Evolutionary conservation across 2,797 vertebrate genomes (phyloP).

Genomic region (Mormyrus proboscirostris): DNA sequence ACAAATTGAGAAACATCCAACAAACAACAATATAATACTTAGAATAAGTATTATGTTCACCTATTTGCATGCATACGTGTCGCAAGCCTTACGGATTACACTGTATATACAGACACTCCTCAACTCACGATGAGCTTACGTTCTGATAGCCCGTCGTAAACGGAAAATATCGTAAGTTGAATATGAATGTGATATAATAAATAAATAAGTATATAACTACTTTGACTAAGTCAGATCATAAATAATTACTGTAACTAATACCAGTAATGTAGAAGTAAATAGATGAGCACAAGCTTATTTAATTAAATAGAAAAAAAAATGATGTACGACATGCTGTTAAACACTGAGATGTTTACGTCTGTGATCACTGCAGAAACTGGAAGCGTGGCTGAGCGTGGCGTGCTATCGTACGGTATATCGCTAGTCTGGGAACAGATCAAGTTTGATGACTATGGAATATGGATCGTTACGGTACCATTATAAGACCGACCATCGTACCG

Average conservation of each 20-base stretch:
- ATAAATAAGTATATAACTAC: not conserved
- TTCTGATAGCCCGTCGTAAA: not conserved
- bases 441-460: not conserved
- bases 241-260: not conserved
- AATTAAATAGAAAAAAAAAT: no score
- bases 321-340: not conserved
- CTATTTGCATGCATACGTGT: not conserved
- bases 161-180: not conserved
- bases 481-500: not conserved
- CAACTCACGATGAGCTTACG: not conserved
- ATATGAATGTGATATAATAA: not conserved
- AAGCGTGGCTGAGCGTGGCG: not conserved
- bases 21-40: not conserved
- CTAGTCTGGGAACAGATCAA: not conserved
- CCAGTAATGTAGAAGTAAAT: no score
- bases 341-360: not conserved
- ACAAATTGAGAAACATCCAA: not conserved
- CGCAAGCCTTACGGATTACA: not conserved
- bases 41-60: not conserved
- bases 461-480: not conserved
- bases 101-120: not conserved
- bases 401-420: not conserved
- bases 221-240: not conserved
- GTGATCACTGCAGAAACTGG: not conserved
- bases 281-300: no score